Evolutionary conservation across 2,888 invertebrate species (phyloP), one percentile per base, ranked within the genome.

Genomic region (Acleris cristana): DNA sequence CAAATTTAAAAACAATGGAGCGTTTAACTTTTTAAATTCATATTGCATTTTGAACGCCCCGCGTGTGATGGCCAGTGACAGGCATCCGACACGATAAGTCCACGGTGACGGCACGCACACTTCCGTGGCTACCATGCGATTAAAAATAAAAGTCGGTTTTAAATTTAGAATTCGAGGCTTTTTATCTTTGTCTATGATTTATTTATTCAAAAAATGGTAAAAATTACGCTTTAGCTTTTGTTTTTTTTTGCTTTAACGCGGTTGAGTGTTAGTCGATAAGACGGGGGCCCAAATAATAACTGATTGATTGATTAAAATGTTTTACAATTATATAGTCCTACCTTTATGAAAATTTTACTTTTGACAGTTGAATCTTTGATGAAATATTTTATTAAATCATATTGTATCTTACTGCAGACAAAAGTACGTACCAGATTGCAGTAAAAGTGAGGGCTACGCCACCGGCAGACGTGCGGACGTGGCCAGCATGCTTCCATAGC

Each of bases 51-150:
- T 59, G 69, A 72, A 70, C 66, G 57, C 64, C 60, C 49, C 48
- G 59, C 59, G 69, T 75, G 82, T 83, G 83, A 82, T 78, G 79
- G 79, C 75, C 77, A 80, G 81, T 82, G 86, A 84, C 85, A 85
- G 84, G 23, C 53, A 18, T 18, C 54, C 19, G 55, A 51, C 62
- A 58, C 53, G 67, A 54, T 67, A 66, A 86, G 83, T 83, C 82
- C 76, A 74, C 76, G 79, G 79, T 81, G 86, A 83, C 75, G 82
- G 77, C 85, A 87, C 81, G 83, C 83, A 78, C 79, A 73, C 77
- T 78, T 81, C 75, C 77, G 79, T 79, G 76, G 76, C 74, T 57
- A 64, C 34, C 12, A 14, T 23, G 49, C 48, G 59, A 65, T 64
- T 58, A 58, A 67, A 62, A 66, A 57, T 44, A 30, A 48, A 18